phyloP scores from a whole-genome alignment of 30 jellyfish, hydroid and myxozoan species.

The Phacellophora camtschatica region DNA sequence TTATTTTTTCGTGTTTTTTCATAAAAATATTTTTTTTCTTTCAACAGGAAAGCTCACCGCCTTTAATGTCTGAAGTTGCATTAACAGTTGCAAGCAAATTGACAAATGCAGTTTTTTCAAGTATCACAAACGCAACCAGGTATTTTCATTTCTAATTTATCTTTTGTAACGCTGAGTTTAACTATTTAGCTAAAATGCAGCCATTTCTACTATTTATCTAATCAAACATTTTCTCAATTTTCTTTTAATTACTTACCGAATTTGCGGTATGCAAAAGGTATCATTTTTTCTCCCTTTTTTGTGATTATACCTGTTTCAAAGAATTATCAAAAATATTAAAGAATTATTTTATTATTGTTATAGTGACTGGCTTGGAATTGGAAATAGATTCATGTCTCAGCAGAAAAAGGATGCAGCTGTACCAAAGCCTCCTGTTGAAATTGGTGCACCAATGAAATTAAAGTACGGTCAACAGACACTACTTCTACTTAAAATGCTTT shows the following conservation, averaged over 20 bases:
- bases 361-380: constrained; percentile 69
- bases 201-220: neutral
- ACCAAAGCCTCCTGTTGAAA: constrained; percentile 36
- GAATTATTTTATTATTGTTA: too few relatives aligned
- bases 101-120: constrained; percentile 85
- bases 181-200: neutral
- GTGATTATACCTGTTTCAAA: too few relatives aligned
- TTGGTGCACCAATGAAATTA: constrained; percentile 35
- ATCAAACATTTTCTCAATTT: too few relatives aligned
- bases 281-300: too few relatives aligned
- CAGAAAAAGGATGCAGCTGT: constrained; percentile 26
- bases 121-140: constrained; percentile 64
- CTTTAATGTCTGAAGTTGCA: constrained; percentile 91
- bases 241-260: too few relatives aligned
- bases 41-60: constrained; percentile 70
- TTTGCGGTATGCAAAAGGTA: too few relatives aligned
- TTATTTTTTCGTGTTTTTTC: neutral
- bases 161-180: neutral
- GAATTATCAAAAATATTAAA: too few relatives aligned
- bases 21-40: neutral
- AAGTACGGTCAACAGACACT: too few relatives aligned
- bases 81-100: constrained; percentile 85
- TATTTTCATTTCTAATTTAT: neutral
- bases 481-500: too few relatives aligned
- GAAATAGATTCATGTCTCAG: constrained; percentile 21